Base-by-base conservation (phyloP, 2,797 vertebrate genomes). In the Eospalax fontanierii region DNA sequence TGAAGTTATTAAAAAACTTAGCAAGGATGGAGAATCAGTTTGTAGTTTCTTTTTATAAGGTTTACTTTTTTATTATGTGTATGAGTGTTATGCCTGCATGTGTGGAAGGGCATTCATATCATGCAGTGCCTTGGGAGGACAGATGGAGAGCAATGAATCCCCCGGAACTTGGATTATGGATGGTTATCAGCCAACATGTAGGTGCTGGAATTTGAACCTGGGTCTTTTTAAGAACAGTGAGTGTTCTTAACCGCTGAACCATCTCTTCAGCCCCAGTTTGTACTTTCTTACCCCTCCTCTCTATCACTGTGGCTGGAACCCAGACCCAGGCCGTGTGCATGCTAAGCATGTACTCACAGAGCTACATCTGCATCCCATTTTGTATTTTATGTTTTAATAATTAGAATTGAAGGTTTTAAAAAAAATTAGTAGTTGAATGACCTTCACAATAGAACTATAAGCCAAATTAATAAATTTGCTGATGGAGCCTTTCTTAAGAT, bases 1-100 rank as follows among this genome's bases (percentile, higher is more conserved):
- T 87, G 82, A 92, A 22, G 35, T 93, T 94, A 66, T 94, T 84
- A 93, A 93, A 79, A 87, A 86, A 82, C 21, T 40, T 91, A 96
- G n/a, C 81, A 93, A 96, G 65, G 30, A 78, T 91, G 43, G 35
- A 89, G 89, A 96, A 74, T 93, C 71, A 83, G 26, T 83, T 93
- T 93, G 26, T 61, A 73, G 85, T 90, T 86, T 24, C 24, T 12
- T n/a, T 19, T 40, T 38, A 50, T 6, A 50, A 50, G 46, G 6
- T 50, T 50, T 6, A 50, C 11, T 11, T 50, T 50, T 50, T 38
- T 24, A 6, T 40, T 38, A 26, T 50, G 46, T 50, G 73, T 75
- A 26, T 73, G 71, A 40, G 38, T 21, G 35, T 73, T 22, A 6
- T 73, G 68, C 35, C 33, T 70, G 33, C 16, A 12, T 73, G 2